Base-by-base conservation (phyloP, 2,797 vertebrate genomes). In the Pitangus sulphuratus region DNA sequence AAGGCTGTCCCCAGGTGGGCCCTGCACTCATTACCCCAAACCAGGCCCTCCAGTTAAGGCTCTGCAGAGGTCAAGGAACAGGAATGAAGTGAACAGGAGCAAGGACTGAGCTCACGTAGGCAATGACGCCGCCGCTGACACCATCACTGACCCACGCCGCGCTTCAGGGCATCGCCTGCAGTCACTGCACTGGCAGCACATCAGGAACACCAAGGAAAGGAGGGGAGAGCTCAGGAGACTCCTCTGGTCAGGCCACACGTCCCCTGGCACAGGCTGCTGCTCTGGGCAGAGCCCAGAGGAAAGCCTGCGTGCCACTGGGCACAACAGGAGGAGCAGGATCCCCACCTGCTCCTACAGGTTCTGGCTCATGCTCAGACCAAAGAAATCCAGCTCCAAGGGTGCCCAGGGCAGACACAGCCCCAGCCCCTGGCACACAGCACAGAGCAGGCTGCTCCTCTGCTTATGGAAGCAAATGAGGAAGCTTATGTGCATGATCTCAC, bases 131-230 rank as follows among this genome's bases (percentile, higher is more conserved):
- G 15, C 20, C 5, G 19, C n/a, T 50, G 58, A 57, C 35, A 19
- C 33, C 6, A 25, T 16, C 35, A 35, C 42, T 5, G 8, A 47
- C 15, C 14, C 8, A 33, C 1, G 1, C 40, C 18, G 47, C 0
- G 8, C 44, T 54, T 7, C 44, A 42, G 71, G 48, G 53, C 25
- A 14, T 6, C 2, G 1, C 39, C 22, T 44, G 40, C 68, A 69
- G 37, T 8, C 9, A 3, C 15, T 71, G 78, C 13, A 9, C 56
- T 28, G n/a, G 64, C 60, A 77, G 65, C 45, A 17, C 1, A 0
- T 20, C 56, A 70, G 61, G 5, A 37, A 42, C 58, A 61, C 44
- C 64, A 21, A 42, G 39, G 40, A 30, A 54, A 37, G 42, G 60
- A 82, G 28, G 33, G 21, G 37, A 58, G 26, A 57, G 47, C 2